Evolutionary conservation across 2,797 vertebrate species (phyloP).

Genomic region (Hephaestus fuliginosus): DNA sequence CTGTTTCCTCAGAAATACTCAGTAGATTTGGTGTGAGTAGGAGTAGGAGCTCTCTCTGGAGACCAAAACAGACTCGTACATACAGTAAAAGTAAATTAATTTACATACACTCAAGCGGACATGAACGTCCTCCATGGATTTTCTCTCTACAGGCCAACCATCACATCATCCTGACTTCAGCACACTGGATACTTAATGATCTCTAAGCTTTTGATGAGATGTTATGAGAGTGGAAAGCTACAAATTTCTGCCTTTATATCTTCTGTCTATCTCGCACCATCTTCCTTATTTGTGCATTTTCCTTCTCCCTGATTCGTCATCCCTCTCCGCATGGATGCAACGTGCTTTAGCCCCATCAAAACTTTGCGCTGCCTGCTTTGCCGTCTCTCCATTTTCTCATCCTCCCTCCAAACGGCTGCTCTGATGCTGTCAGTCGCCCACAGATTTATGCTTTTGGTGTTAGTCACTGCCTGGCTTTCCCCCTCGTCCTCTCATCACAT

Average conservation of each 20-base stretch:
- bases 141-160: neutral
- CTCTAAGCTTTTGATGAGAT: constrained; percentile 15
- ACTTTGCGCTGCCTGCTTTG: constrained; percentile 25
- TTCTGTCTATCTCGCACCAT: neutral
- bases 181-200: constrained; percentile 4
- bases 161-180: constrained; percentile 4
- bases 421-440: constrained; percentile 56
- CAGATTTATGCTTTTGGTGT: constrained; percentile 62
- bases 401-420: constrained; percentile 66
- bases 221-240: neutral
- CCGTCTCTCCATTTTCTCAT: constrained; percentile 44
- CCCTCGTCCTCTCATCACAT: constrained; percentile 53
- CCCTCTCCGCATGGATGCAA: constrained; percentile 23
- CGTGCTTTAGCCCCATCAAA: constrained; percentile 22
- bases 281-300: constrained; percentile 29
- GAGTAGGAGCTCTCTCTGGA: neutral
- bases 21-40: neutral
- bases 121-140: neutral
- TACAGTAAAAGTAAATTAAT: constrained; percentile 1
- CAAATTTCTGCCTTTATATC: constrained; percentile 7
- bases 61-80: neutral
- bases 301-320: constrained; percentile 8
- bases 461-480: constrained; percentile 59
- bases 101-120: constrained; percentile 6
- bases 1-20: neutral